Evolutionary conservation across 1,140 invertebrate genomes (phyloP), one percentile per base, ranked within the genome.

Genomic region (Zaprionus ghesquierei): DNA sequence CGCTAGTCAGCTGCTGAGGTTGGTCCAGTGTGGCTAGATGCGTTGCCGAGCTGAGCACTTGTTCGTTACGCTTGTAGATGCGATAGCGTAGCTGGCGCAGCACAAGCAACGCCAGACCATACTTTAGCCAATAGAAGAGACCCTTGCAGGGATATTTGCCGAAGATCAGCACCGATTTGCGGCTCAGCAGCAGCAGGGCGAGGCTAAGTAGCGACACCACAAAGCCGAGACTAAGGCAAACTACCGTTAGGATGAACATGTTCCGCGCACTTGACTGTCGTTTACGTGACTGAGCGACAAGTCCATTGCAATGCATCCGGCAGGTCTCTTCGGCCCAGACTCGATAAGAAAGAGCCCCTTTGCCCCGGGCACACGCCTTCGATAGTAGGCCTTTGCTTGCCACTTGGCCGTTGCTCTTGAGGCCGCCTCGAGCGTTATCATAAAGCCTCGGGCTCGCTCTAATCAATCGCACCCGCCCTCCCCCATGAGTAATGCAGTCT

Each of bases 141-240:
- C 90, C 86, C 50, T 91, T 91, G 23, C 79, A 29, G 1, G 90
- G 90, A 59, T 91, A 91, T 53, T 89, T 91, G 13, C 74, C 90
- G 35, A 91, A 91, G 15, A 91, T 90, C 0, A 89, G 35, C 10
- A 62, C 66, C 10, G 90, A 79, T 23, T 89, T 85, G 9, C 69
- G 81, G 13, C 81, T 72, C 5, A 91, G 15, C 1, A 89, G 49
- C 5, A 85, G 46, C 3, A 90, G 53, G 10, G 27, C 53, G 6
- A 84, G 44, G 6, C 55, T 56, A 0, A 80, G 29, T 0, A 90
- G 22, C 1, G 69, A 50, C 22, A 73, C 20, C 1, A 77, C 8
- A 5, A 81, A n/a, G 15, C 70, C 70, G 9, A 85, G 13, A 4
- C 50, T 23, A 12, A 84, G 13, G 20, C 66, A 55, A 20, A 80